Evolutionary conservation across 2,113 vertebrate species (phyloP), one percentile per base, ranked within the genome.

Genomic region (Zeus faber): DNA sequence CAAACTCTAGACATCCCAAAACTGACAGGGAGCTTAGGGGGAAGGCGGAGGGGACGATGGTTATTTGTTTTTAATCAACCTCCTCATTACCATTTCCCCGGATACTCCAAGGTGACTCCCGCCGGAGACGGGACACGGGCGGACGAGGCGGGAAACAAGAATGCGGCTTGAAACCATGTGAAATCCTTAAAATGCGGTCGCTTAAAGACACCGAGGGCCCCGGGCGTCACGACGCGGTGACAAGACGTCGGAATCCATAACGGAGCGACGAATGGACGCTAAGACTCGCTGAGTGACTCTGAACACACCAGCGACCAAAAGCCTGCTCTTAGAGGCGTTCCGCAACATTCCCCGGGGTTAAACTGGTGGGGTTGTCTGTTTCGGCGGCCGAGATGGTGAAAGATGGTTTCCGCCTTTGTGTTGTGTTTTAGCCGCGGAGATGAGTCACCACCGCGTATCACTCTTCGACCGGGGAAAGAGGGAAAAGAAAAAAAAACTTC

Each of bases 31-130:
- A 39, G 62, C 67, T 65, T 55, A 69, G 67, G 23, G 37, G 51
- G 45, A 62, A 59, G 52, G 65, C 54, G 63, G 58, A 76, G 72
- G 67, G 72, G 71, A 67, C 58, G 21, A 52, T 49, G 25, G 51
- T 59, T 82, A 78, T 85, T 84, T 81, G 62, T 81, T 72, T 84
- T 77, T 63, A 76, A 80, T 77, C 74, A 77, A 62, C 69, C 43
- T 67, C 60, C 43, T 76, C 64, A 76, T 80, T 69, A 70, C 48
- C 48, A 77, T 83, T 77, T 63, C 41, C 4, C 46, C 33, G 33
- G 10, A 18, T 39, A 53, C 46, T 56, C 45, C 72, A 71, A 83
- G 78, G 60, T 83, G 76, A 82, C 67, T 72, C 49, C 23, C 3
- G n/a, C 46, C 53, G 29, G 48, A 70, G 37, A 37, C 13, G 24